A percentile compares a stretch with the other conserved stretches of the same genome.
Conservation (phyloP, 2,888 invertebrate genomes). For the Drosophila mulleri region DNA sequence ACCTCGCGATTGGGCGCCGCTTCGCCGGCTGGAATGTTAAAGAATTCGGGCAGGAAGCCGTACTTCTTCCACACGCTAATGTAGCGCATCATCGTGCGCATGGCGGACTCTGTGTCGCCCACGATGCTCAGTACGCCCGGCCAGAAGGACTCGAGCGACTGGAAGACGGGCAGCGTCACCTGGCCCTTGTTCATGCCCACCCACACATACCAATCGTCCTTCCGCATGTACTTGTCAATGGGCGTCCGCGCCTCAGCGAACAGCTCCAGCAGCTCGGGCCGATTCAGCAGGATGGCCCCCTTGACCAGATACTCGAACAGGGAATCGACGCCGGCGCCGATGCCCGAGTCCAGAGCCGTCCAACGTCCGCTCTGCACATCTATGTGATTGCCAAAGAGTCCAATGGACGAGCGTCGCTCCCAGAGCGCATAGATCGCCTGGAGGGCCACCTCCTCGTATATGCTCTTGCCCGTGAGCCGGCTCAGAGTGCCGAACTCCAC, state of each 20-base stretch:
- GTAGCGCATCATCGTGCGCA: constrained; percentile 97
- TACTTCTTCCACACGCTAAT: constrained; percentile 98
- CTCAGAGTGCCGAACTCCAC: constrained; percentile 98
- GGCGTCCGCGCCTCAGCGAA: constrained; percentile 92
- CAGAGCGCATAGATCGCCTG: constrained; percentile 96
- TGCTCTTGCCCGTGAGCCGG: constrained; percentile 95
- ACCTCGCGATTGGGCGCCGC: constrained; percentile 93
- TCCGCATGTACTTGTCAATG: constrained; percentile 94
- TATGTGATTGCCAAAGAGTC: constrained; percentile 98
- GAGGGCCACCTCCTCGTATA: constrained; percentile 97
- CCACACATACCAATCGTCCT: constrained; percentile 99
- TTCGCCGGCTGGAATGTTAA: constrained; percentile 95
- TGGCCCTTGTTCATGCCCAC: constrained; percentile 98
- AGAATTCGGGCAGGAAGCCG: constrained; percentile 99
- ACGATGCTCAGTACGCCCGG: constrained; percentile 96
- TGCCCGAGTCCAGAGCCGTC: constrained; percentile 99
- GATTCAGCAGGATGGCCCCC: constrained; percentile 95
- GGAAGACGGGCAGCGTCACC: constrained; percentile 98
- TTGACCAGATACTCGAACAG: constrained; percentile 99
- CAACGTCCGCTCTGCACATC: constrained; percentile 97
- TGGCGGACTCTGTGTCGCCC: constrained; percentile 95
- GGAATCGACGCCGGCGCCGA: constrained; percentile 98
- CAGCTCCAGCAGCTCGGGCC: constrained; percentile 95
- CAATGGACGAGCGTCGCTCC: constrained; percentile 93
- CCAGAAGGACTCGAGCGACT: constrained; percentile 99